Conservation (phyloP, 1,140 invertebrate genomes). For the Paracyclopina nana region DNA sequence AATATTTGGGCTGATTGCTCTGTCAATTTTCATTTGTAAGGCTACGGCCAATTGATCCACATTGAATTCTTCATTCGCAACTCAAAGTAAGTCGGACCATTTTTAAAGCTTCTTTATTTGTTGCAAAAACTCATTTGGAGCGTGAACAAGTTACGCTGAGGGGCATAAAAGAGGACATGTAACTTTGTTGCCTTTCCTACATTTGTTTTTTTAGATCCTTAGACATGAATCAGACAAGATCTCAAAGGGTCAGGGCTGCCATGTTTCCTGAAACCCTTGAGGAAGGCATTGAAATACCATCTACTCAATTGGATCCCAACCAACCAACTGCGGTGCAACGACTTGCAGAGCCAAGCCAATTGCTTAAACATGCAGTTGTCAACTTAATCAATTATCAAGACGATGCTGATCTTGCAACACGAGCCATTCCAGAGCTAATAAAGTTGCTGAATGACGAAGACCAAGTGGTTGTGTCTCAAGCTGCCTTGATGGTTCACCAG, state of each 20-base stretch:
- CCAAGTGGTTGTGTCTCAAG: constrained; percentile 91
- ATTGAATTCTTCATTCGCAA: no score
- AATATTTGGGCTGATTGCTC: no score
- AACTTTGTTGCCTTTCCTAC: no score
- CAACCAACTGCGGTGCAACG: constrained; percentile 90
- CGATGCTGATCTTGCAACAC: constrained; percentile 87
- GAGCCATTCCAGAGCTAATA: constrained; percentile 92
- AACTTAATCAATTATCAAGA: constrained; percentile 98
- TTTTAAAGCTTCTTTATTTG: no score
- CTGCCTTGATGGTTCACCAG: constrained; percentile 97
- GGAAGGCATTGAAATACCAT: constrained; percentile 88
- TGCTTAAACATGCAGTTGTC: constrained; percentile 72
- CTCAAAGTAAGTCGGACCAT: no score
- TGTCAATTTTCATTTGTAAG: no score
- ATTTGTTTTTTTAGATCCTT: no score
- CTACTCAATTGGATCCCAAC: constrained; percentile 77
- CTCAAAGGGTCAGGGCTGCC: constrained; percentile 82
- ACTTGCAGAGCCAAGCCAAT: constrained; percentile 65
- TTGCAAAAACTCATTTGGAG: no score
- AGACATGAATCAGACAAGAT: constrained; percentile 85
- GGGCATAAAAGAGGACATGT: no score
- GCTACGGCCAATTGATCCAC: no score
- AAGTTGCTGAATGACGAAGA: constrained; percentile 96
- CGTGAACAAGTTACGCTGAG: no score
- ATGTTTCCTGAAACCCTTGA: constrained; percentile 97